Percentiles rank a stretch among this genome's conserved stretches.
These are phyloP conservation scores for Caretta caretta DNA, from an alignment of 2,113 vertebrate genomes.

Conservation along the genomic window DNA sequence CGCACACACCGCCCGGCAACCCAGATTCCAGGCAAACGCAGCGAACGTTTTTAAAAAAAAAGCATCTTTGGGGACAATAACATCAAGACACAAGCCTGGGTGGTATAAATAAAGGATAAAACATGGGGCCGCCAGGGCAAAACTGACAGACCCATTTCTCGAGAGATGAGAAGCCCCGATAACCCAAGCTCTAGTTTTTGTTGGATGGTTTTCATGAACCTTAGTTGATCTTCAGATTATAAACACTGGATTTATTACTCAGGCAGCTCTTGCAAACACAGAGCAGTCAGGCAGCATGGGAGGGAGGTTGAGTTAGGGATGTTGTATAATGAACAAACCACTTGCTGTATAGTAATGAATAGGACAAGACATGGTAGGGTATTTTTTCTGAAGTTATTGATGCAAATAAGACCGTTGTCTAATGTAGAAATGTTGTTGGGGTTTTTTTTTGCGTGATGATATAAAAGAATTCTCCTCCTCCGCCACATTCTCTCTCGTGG, in stretches of 20 bases:
- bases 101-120: neutral
- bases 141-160: neutral
- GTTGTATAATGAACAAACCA: neutral
- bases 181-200: neutral
- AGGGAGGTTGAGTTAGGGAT: neutral
- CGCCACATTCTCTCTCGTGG: accelerated
- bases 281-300: neutral
- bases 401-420: neutral
- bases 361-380: neutral
- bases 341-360: neutral
- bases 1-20: neutral
- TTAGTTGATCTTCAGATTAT: neutral
- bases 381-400: neutral
- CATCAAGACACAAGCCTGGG: neutral
- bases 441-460: neutral
- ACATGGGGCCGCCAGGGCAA: neutral
- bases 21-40: neutral
- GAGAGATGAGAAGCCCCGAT: neutral
- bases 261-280: neutral
- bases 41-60: neutral
- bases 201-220: neutral
- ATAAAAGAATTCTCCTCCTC: neutral
- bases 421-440: neutral
- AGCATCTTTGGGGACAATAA: neutral
- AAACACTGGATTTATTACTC: neutral